Conservation (phyloP, 2,888 invertebrate species). For the Acanthoscelides obtectus region DNA sequence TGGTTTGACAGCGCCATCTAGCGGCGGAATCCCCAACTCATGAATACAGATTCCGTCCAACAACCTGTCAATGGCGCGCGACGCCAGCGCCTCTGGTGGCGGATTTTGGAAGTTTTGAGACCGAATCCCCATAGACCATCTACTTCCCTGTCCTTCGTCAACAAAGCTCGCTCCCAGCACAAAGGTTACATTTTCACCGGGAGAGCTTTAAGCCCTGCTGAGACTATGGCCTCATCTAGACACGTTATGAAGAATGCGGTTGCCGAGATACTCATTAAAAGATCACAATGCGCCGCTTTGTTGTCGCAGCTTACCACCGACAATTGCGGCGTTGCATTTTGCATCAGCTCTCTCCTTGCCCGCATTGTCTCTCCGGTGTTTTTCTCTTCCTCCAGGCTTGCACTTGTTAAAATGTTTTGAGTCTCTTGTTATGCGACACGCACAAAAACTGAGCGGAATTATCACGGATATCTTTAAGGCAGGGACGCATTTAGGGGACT, state of each 20-base stretch:
- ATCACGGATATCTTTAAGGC: not conserved
- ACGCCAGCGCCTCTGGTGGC: too few relatives aligned
- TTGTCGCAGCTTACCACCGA: not conserved
- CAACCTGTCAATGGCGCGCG: too few relatives aligned
- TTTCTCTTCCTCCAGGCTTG: slow-evolving; percentile 4
- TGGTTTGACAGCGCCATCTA: too few relatives aligned
- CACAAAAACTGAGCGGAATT: not conserved
- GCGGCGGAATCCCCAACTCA: too few relatives aligned
- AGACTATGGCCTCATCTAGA: not conserved
- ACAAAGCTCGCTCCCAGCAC: not conserved
- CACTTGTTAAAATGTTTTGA: slow-evolving; percentile 23
- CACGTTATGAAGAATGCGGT: not conserved
- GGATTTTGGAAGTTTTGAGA: too few relatives aligned
- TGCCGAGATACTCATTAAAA: not conserved
- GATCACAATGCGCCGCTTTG: not conserved
- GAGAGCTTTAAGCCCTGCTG: not conserved
- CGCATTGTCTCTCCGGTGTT: not conserved
- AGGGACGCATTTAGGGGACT: not conserved
- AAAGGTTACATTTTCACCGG: not conserved
- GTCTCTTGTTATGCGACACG: slow-evolving; percentile 14
- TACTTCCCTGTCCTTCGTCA: not conserved
- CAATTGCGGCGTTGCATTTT: not conserved
- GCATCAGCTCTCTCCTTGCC: not conserved
- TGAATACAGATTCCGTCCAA: too few relatives aligned
- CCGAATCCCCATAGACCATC: too few relatives aligned